Evolutionary conservation across 2,888 invertebrate genomes (phyloP), one percentile per base, ranked within the genome.

Genomic region (Alviniconcha strummeri): DNA sequence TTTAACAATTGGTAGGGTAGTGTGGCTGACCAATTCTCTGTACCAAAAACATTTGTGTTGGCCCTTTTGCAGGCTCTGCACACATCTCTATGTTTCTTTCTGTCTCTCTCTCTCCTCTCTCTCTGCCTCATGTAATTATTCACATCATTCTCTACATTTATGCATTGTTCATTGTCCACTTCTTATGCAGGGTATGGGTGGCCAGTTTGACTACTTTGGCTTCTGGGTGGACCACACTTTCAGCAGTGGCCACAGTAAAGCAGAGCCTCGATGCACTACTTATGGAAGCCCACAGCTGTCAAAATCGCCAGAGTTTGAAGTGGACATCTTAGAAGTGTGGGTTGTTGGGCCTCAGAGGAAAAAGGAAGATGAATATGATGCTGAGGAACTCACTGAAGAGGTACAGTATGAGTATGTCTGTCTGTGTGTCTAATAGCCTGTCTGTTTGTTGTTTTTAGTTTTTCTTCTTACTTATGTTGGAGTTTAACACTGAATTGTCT

Each of bases 161-260:
- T 64, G 64, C 36, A 36, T 36, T 36, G 64, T 64, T 15, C 64
- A 64, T 36, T 36, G 36, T 69, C 13, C 69, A 60, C 13, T 57
- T 19, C 82, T 74, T 64, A 80, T 85, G 8, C 88, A 94, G 94
- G 96, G 97, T 81, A 97, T 98, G 96, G 98, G 98, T 17, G 98
- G 98, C 0, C 97, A 98, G 94, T 96, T 97, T 89, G 95, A 96
- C 82, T 98, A 97, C 94, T 98, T 97, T 93, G 98, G 97, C 0
- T 94, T 98, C 0, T 98, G 97, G 97, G 92, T 98, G 74, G 96
- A 96, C 91, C 95, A 96, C 85, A 97, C 97, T 82, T 98, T 97
- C 94, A 98, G 98, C 36, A 84, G 76, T 69, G 93, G 93, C 7
- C 95, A 95, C 87, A 98, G 98, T 0, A 96, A 96, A 84, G 96